Conservation (phyloP, 2,888 invertebrate genomes). For the Temnothorax ravouxi region DNA sequence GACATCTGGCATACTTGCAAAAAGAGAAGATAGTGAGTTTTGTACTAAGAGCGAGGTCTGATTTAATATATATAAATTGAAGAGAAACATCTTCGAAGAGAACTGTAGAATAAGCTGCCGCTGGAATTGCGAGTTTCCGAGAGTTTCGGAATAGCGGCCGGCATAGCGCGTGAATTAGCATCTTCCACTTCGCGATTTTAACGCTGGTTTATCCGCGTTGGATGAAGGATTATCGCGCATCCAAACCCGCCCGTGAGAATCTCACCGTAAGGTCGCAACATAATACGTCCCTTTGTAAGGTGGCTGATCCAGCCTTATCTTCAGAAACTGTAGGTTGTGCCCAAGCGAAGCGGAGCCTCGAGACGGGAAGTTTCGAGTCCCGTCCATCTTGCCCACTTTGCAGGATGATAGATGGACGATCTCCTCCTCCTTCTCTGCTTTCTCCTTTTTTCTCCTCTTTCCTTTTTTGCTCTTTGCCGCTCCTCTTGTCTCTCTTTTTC, state of each 20-base stretch:
- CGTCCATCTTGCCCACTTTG: conserved; percentile 79
- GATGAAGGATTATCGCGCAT: conserved; percentile 72
- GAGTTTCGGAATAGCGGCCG: conserved; percentile 35
- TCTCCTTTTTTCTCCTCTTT: not conserved
- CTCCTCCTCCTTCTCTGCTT: conserved; percentile 54
- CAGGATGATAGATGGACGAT: conserved; percentile 80
- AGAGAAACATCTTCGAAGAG: conserved; percentile 34
- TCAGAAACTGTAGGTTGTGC: conserved; percentile 71
- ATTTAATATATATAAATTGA: conserved; percentile 42
- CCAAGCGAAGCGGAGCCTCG: conserved; percentile 55
- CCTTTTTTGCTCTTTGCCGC: conserved; percentile 22
- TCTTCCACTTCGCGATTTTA: conserved; percentile 44
- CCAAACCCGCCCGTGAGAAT: conserved; percentile 71
- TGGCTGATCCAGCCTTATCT: conserved; percentile 74
- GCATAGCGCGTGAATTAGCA: conserved; percentile 40
- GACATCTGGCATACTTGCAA: not conserved
- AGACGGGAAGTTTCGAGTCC: conserved; percentile 76
- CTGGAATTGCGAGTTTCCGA: conserved; percentile 38
- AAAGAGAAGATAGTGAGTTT: not conserved
- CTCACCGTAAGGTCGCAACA: conserved; percentile 70
- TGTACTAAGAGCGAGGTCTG: conserved; percentile 8
- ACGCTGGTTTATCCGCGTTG: conserved; percentile 65
- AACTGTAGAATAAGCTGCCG: conserved; percentile 17
- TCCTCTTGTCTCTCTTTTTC: conserved; percentile 39
- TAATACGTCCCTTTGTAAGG: conserved; percentile 75